Conservation (phyloP, 2,113 vertebrate species). For the Clupea harengus region DNA sequence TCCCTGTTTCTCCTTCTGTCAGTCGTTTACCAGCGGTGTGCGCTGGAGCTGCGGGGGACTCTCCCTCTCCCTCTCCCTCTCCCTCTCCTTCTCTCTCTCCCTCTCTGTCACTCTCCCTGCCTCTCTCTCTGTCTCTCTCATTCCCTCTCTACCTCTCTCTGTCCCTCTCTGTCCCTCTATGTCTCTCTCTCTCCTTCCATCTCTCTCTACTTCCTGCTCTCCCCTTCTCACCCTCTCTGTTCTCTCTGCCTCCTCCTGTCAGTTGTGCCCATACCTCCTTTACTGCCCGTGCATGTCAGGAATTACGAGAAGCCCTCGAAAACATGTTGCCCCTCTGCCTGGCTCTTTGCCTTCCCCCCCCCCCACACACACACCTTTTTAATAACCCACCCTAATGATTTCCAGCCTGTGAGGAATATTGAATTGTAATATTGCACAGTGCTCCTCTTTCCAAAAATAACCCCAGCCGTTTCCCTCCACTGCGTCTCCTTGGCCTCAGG, state of each 20-base stretch:
- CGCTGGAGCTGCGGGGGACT: background rate
- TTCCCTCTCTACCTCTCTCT: background rate
- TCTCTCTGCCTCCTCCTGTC: slow-evolving; percentile 8
- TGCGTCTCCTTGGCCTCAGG: background rate
- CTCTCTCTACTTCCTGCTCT: slow-evolving; percentile 1
- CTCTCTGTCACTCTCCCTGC: slow-evolving; percentile 25
- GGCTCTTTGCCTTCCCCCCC: background rate
- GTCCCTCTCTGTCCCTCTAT: background rate
- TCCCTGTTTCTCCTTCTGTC: background rate
- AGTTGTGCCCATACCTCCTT: slow-evolving; percentile 18
- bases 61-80: background rate
- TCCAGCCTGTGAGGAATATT: slow-evolving; percentile 61
- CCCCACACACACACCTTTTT: slow-evolving; percentile 18
- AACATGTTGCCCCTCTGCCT: slow-evolving; percentile 20
- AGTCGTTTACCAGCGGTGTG: background rate
- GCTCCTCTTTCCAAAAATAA: slow-evolving; percentile 73
- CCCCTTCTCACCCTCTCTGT: slow-evolving; percentile 36
- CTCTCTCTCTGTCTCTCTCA: background rate
- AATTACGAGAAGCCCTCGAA: slow-evolving; percentile 44
- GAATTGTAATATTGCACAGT: slow-evolving; percentile 62
- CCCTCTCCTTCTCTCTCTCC: slow-evolving; percentile 30
- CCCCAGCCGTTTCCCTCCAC: background rate
- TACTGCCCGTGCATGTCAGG: slow-evolving; percentile 43
- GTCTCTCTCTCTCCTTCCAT: too few species aligned
- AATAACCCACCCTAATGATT: slow-evolving; percentile 51